Conservation (phyloP, 2,888 invertebrate genomes). For the Homarus gammarus region DNA sequence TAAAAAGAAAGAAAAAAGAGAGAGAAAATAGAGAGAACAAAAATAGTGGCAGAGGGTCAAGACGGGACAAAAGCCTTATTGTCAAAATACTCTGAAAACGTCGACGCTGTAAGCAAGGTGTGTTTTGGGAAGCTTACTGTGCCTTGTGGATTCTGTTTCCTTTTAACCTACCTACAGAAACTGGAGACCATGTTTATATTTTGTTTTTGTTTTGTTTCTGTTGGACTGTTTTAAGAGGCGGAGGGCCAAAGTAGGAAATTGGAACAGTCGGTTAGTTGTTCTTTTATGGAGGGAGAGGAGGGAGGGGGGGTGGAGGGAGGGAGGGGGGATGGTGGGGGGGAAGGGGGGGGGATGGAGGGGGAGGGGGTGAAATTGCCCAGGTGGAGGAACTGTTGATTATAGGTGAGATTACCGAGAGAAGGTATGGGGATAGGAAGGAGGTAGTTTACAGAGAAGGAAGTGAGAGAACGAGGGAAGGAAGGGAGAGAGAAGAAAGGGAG, state of each 20-base stretch:
- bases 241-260: not conserved
- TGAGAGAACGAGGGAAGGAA: too few relatives aligned
- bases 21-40: too few relatives aligned
- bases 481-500: too few relatives aligned
- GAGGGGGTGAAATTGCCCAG: too few relatives aligned
- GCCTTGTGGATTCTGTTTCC: not conserved
- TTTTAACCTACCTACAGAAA: not conserved
- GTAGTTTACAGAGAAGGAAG: too few relatives aligned
- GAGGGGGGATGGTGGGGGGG: too few relatives aligned
- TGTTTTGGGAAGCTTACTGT: not conserved
- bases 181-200: slow-evolving; percentile 9
- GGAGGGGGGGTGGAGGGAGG: not conserved
- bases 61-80: not conserved
- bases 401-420: too few relatives aligned
- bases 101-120: not conserved
- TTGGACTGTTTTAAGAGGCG: not conserved
- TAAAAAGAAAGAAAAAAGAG: not conserved
- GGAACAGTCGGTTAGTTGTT: not conserved
- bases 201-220: slow-evolving; percentile 1
- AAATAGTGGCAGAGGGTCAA: not conserved
- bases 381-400: too few relatives aligned
- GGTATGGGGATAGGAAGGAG: too few relatives aligned
- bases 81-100: not conserved
- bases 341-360: too few relatives aligned
- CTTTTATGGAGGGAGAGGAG: too few relatives aligned